phyloP scores from a whole-genome alignment of 1,140 invertebrate genomes.

The Diorhabda sublineata region DNA sequence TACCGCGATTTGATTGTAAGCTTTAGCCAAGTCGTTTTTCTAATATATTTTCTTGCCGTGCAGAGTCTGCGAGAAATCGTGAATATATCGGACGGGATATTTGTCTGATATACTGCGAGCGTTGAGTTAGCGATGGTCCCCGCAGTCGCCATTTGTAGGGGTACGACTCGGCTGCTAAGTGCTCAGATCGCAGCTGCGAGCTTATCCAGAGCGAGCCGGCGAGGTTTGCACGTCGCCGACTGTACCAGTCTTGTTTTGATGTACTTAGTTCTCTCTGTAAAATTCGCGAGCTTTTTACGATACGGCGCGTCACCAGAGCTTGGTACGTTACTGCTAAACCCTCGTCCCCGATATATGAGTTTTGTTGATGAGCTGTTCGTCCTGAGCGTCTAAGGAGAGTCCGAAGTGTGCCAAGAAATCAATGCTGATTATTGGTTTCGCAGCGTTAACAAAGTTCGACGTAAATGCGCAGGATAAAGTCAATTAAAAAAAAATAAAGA shows the following conservation, averaged over 20 bases:
- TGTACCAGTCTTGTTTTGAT: conserved; percentile 35
- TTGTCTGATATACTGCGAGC: conserved; percentile 41
- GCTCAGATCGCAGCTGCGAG: conserved; percentile 33
- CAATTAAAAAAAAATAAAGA: too few species aligned
- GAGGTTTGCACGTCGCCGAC: conserved; percentile 36
- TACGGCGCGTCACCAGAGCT: too few species aligned
- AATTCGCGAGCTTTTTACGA: too few species aligned
- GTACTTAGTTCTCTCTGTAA: not conserved
- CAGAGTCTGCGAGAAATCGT: conserved; percentile 26
- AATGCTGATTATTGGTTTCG: too few species aligned
- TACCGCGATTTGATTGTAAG: conserved; percentile 48
- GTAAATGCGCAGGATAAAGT: too few species aligned
- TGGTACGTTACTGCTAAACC: too few species aligned
- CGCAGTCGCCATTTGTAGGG: conserved; percentile 46
- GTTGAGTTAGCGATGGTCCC: conserved; percentile 51
- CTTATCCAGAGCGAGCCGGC: conserved; percentile 41
- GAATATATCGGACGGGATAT: conserved; percentile 31
- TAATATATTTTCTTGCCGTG: conserved; percentile 44
- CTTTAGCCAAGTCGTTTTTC: conserved; percentile 41
- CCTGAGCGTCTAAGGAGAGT: too few species aligned
- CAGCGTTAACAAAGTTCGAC: too few species aligned
- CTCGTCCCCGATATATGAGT: too few species aligned
- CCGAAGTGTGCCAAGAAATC: too few species aligned
- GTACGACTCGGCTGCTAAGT: conserved; percentile 46
- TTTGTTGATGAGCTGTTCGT: too few species aligned